phyloP scores from a whole-genome alignment of 2,797 vertebrate species.

The Steatocranus sp. region DNA sequence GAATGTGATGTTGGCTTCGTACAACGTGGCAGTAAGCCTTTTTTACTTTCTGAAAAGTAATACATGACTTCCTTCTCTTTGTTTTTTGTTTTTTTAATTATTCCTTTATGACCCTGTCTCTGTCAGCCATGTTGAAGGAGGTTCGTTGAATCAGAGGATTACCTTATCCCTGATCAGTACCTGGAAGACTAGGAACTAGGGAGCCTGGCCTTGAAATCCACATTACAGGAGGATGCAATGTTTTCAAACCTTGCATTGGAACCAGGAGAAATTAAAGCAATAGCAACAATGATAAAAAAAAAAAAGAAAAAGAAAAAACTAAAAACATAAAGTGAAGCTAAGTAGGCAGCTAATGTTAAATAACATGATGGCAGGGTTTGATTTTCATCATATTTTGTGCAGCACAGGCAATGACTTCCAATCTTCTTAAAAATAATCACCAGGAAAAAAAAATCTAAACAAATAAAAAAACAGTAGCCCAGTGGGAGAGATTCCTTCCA shows the following conservation, averaged over 20 bases:
- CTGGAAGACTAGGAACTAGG: neutral
- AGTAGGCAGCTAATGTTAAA: neutral
- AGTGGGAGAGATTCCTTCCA: neutral
- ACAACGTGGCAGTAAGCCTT: neutral
- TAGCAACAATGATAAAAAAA: neutral
- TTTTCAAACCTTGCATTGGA: neutral
- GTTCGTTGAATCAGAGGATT: neutral
- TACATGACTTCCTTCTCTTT: neutral
- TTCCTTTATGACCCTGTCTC: neutral
- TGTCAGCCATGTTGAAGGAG: neutral
- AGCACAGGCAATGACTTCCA: neutral
- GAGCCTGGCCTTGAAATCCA: neutral
- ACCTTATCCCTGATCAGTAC: neutral
- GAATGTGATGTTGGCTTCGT: neutral
- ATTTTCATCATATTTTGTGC: neutral
- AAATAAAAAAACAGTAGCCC: neutral
- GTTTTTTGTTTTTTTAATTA: rapidly evolving
- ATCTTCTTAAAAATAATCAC: neutral
- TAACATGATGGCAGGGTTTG: neutral
- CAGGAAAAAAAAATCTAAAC: neutral
- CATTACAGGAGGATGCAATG: neutral
- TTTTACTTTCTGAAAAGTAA: neutral
- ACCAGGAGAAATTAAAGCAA: neutral
- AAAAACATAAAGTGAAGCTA: neutral
- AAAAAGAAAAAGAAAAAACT: neutral